These are phyloP conservation scores for Heliconius ismenius DNA, from an alignment of 2,888 invertebrate genomes.

Conservation along the genomic window DNA sequence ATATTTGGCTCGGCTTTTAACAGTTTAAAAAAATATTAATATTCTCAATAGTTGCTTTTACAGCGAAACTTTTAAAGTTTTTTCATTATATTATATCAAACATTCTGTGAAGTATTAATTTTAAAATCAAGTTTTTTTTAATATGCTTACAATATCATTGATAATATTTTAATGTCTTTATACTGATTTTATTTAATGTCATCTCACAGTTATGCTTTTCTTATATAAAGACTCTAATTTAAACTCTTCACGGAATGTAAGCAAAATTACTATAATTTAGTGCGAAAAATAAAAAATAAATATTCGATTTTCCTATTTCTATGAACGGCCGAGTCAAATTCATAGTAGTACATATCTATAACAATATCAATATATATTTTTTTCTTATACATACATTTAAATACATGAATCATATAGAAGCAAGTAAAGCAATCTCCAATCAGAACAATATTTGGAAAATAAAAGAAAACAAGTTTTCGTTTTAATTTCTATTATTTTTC, in stretches of 20 bases:
- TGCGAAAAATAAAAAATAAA: neutral
- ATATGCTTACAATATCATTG: neutral
- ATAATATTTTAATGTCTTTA: neutral
- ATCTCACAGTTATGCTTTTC: neutral
- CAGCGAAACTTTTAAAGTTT: too few relatives aligned
- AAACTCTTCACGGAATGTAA: neutral
- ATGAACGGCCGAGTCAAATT: neutral
- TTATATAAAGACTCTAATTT: neutral
- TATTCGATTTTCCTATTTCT: neutral
- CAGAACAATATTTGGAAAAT: neutral
- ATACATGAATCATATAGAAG: neutral
- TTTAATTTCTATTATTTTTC: neutral
- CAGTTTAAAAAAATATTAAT: too few relatives aligned
- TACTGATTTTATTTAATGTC: too few relatives aligned
- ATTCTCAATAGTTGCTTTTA: too few relatives aligned
- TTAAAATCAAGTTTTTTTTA: neutral
- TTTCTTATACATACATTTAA: conserved; percentile 32
- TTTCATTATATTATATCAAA: too few relatives aligned
- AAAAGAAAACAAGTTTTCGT: neutral
- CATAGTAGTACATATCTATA: conserved; percentile 34
- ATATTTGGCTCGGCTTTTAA: neutral
- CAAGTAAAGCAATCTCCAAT: neutral
- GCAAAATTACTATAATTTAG: neutral
- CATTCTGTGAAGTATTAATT: neutral
- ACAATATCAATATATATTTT: conserved; percentile 33